Evolutionary conservation across 2,113 vertebrate genomes (phyloP), one percentile per base, ranked within the genome.

Genomic region (Dipodomys ordii): DNA sequence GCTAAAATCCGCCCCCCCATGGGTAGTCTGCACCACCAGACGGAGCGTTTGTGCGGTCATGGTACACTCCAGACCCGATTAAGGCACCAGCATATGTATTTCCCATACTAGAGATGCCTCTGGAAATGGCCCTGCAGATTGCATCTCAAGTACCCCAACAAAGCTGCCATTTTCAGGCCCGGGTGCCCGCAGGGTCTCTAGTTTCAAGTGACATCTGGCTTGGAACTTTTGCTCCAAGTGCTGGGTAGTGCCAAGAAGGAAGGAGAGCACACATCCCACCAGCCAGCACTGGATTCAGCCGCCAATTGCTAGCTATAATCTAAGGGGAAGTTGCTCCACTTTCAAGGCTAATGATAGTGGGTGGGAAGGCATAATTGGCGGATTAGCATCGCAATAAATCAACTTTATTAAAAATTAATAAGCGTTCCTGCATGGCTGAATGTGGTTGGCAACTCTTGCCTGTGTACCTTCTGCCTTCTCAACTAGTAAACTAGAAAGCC

Each of bases 11-110:
- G 3, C 39, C 39, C 13, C 28, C 39, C 9, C 16, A 0, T 35
- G 0, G 57, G 23, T 44, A 19, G 10, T 28, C 3, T 0, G 0
- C 1, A 0, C 0, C 73, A n/a, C 53, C 7, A 0, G 15, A 57
- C 2, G 32, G 7, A 22, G 65, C 2, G 7, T 1, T 46, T 9
- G 1, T 0, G 76, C 46, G 60, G 28, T 23, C 23, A 0, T 3
- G 20, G 68, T 27, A 3, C 2, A 11, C 39, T 15, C 27, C 62
- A n/a, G 7, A 46, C 16, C 60, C 2, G 74, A 30, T 25, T 27
- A 19, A 2, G 79, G 84, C 87, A 35, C 46, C 9, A 35, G 44
- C 90, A 23, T 27, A 23, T 35, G 92, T 32, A 1, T 20, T 20
- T 39, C 27, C 6, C 35, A 15, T 0, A 11, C 25, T 3, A 1